Evolutionary conservation across 2,888 invertebrate species (phyloP).

Genomic region (Helicoverpa assulta): DNA sequence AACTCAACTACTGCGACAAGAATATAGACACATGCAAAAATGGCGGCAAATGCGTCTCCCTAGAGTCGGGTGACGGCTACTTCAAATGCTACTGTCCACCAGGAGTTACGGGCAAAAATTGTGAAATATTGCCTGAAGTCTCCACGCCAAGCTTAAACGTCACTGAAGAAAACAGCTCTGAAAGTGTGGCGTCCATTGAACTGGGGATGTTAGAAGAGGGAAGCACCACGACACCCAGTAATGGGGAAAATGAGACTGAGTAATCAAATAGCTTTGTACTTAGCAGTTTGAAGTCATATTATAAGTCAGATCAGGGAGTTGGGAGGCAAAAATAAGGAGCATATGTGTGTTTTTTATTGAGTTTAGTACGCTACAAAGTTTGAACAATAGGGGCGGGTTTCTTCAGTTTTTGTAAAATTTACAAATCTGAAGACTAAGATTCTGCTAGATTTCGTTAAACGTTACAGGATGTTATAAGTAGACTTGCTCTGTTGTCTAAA

Average conservation of each 20-base stretch:
- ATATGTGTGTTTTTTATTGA: background rate
- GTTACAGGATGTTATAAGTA: too few relatives aligned
- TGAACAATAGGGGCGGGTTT: too few relatives aligned
- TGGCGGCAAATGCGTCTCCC: slow-evolving; percentile 94
- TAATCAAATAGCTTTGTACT: slow-evolving; percentile 44
- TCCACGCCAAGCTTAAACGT: slow-evolving; percentile 50
- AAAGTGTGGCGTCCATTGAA: slow-evolving; percentile 3
- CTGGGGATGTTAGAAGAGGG: slow-evolving; percentile 40
- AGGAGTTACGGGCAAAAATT: slow-evolving; percentile 94
- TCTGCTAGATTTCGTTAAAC: too few relatives aligned
- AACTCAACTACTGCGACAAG: slow-evolving; percentile 94
- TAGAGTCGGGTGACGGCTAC: slow-evolving; percentile 94
- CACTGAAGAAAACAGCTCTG: slow-evolving; percentile 39
- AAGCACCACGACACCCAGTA: slow-evolving; percentile 67
- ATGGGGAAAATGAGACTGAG: slow-evolving; percentile 81
- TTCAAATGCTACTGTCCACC: slow-evolving; percentile 94
- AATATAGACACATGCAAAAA: slow-evolving; percentile 94
- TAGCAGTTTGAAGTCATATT: slow-evolving; percentile 35
- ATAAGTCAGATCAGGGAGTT: background rate
- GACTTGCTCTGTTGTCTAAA: too few relatives aligned
- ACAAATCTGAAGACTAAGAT: too few relatives aligned
- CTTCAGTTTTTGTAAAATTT: too few relatives aligned
- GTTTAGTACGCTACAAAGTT: background rate
- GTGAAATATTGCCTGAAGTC: slow-evolving; percentile 90
- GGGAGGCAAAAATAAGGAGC: background rate